Conservation (phyloP, 2,888 invertebrate species). For the Dicyrtomina minuta region DNA sequence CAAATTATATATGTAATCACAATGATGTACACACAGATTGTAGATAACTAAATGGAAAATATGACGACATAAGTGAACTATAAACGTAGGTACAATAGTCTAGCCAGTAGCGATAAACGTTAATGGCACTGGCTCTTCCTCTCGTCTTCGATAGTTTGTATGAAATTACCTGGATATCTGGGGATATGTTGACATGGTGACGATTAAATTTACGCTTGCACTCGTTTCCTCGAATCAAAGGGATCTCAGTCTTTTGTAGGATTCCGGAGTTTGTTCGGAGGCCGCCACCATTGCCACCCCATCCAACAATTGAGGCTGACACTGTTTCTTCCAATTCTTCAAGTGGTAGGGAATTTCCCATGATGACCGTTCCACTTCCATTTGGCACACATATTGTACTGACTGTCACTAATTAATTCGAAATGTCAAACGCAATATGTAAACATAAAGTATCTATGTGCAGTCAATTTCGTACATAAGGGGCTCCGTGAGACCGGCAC, state of each 20-base stretch:
- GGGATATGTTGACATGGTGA: conserved; percentile 19
- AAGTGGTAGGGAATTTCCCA: background rate
- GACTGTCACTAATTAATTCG: conserved; percentile 29
- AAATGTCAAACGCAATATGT: too few species aligned
- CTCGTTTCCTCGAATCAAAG: conserved; percentile 13
- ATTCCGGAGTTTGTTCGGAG: background rate
- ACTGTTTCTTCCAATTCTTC: background rate
- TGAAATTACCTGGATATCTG: conserved; percentile 33
- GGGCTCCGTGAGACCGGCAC: too few species aligned
- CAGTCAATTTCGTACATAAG: too few species aligned
- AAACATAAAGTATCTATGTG: too few species aligned
- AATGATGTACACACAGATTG: too few species aligned
- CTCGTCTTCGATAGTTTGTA: too few species aligned
- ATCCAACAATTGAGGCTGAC: conserved; percentile 25
- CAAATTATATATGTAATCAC: too few species aligned
- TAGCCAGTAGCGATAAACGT: too few species aligned
- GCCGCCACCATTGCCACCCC: conserved; percentile 25
- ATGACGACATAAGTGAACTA: too few species aligned
- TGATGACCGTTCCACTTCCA: background rate
- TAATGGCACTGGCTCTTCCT: too few species aligned
- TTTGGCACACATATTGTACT: conserved; percentile 29
- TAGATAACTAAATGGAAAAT: too few species aligned
- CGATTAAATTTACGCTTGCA: conserved; percentile 20
- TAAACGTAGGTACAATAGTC: too few species aligned
- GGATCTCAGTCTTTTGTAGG: conserved; percentile 34